A percentile compares a stretch with the other conserved stretches of the same genome.
Conservation (phyloP, 2,797 vertebrate species). For the Cynopterus sphinx region DNA sequence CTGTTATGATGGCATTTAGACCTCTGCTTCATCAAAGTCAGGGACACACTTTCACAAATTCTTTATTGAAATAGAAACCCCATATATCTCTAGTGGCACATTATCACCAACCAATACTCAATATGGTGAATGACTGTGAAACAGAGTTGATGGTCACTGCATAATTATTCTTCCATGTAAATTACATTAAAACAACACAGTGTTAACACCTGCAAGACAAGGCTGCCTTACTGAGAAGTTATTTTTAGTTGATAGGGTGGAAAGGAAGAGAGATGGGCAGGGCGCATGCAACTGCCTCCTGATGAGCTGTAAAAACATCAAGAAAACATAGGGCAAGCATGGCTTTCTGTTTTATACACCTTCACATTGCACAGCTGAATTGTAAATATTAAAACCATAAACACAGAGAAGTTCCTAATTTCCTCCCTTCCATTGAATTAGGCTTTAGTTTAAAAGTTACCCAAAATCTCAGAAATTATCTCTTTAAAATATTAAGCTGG, state of each 20-base stretch:
- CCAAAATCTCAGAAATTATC: neutral
- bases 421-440: neutral
- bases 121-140: neutral
- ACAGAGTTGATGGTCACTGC: neutral
- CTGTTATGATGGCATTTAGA: neutral
- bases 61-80: constrained; percentile 44
- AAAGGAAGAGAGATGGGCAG: neutral
- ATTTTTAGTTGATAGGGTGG: neutral
- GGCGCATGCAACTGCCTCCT: neutral
- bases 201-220: constrained; percentile 29
- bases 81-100: neutral
- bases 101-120: neutral
- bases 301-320: neutral
- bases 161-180: constrained; percentile 47
- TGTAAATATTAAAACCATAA: constrained; percentile 29
- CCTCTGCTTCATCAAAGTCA: constrained; percentile 34
- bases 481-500: neutral
- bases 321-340: neutral
- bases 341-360: neutral
- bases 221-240: neutral
- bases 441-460: neutral
- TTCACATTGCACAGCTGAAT: neutral
- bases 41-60: constrained; percentile 10
- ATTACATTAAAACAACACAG: constrained; percentile 36
- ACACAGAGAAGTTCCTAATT: neutral